Conservation (phyloP, 2,113 vertebrate genomes). For the Phyllostomus hastatus region DNA sequence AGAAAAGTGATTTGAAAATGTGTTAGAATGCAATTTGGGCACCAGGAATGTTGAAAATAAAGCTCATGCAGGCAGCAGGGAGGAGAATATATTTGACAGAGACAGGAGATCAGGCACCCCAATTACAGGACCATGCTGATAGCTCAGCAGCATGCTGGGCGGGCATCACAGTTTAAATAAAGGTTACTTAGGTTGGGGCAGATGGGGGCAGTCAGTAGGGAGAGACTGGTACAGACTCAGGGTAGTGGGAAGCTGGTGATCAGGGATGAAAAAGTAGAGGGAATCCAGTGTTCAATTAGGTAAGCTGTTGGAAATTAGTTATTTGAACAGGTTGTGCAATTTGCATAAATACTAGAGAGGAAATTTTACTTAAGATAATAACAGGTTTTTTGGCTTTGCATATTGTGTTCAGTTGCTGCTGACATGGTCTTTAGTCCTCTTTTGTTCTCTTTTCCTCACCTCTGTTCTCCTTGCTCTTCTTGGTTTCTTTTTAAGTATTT, state of each 20-base stretch:
- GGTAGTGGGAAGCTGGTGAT: not conserved
- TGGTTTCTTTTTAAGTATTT: not conserved
- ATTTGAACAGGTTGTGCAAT: not conserved
- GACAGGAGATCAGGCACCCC: fast-evolving
- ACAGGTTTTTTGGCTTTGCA: not conserved
- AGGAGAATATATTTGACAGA: not conserved
- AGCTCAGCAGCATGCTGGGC: not conserved
- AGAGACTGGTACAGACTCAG: not conserved
- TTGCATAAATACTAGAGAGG: fast-evolving
- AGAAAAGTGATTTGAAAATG: not conserved
- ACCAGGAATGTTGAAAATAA: not conserved
- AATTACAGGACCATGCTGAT: fast-evolving
- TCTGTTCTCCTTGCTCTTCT: not conserved
- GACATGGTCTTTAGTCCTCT: not conserved
- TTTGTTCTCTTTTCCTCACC: not conserved
- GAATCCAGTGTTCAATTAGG: not conserved
- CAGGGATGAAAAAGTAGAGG: not conserved
- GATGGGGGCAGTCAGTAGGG: fast-evolving
- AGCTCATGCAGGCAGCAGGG: not conserved
- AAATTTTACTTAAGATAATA: not conserved
- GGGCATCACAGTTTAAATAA: not conserved
- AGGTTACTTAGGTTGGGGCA: not conserved
- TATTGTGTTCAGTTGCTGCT: not conserved
- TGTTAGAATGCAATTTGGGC: not conserved
- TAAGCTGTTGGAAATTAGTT: not conserved